Conservation (phyloP, 1,140 invertebrate genomes). For the Drosophila virilis region DNA sequence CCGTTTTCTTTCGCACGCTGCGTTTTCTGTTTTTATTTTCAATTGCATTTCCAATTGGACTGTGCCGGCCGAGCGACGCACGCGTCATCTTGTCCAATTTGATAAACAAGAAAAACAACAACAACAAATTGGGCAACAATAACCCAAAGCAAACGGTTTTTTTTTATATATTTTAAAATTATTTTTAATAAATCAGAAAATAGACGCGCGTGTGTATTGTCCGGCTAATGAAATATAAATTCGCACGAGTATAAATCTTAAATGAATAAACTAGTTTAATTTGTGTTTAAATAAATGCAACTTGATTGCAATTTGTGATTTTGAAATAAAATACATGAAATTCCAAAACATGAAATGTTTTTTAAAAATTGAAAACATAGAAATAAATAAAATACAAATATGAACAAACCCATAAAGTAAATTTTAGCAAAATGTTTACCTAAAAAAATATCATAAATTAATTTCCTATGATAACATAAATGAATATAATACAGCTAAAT, state of each 20-base stretch:
- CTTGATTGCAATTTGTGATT: background rate
- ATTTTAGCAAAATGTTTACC: no score
- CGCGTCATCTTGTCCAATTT: constrained; percentile 44
- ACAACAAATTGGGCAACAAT: constrained; percentile 6
- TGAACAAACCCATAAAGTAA: no score
- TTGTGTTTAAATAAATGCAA: constrained; percentile 3
- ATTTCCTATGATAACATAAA: background rate
- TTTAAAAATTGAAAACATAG: no score
- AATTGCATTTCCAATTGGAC: constrained; percentile 78
- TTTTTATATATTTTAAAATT: constrained; percentile 9
- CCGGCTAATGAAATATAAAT: constrained; percentile 12
- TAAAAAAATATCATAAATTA: no score
- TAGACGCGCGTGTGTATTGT: background rate
- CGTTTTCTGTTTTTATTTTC: constrained; percentile 69
- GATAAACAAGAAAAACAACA: constrained; percentile 19
- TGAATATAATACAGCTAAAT: background rate
- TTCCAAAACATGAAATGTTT: no score
- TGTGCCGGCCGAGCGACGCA: constrained; percentile 44
- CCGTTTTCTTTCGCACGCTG: constrained; percentile 67
- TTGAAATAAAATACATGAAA: no score
- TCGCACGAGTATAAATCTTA: background rate
- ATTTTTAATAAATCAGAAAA: background rate
- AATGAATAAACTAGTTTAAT: constrained; percentile 15
- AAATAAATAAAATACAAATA: no score
- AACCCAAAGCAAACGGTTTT: background rate